Evolutionary conservation across 2,888 invertebrate species (phyloP), one percentile per base, ranked within the genome.

Genomic region (Cosmopolites sordidus): DNA sequence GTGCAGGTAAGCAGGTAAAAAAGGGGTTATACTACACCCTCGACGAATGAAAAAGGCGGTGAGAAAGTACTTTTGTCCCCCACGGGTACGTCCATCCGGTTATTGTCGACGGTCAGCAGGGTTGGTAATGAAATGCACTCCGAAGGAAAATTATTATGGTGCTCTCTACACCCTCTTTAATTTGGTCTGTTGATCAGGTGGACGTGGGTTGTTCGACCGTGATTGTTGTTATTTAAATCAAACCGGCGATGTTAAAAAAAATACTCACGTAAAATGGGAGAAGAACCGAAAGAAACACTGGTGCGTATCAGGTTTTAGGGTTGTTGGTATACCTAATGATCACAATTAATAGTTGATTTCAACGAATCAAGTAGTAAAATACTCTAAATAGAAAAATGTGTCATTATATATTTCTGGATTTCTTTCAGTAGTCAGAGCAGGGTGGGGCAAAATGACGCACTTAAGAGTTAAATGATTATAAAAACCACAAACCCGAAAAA

Each of bases 91-190:
- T 49, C 52, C 54, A 52, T 54, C 58, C 54, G 52, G 50, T 22
- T 37, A 56, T 51, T 56, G 51, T 56, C 38, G 44, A 45, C 48
- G 56, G 58, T 51, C 51, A 56, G 48, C 44, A 48, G 56, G 56
- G 56, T 56, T 51, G 48, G 51, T 56, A 56, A 56, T 56, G 52
- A 56, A 53, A 57, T 57, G 50, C 53, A 33, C 37, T 48, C 43
- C 30, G 16, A 47, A 39, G 48, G 48, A 22, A 53, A 53, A 53
- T 48, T 48, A 53, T 48, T 48, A 54, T 54, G 41, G 53, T 27
- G 8, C 41, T 5, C 16, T 29, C 29, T 48, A 40, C 55, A 45
- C 51, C 49, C 51, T 52, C 48, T 15, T 47, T 51, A 55, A 51
- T 48, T 48, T 51, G 48, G 51, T 56, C 45, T 41, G 48, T 16